A percentile compares a stretch with the other conserved stretches of the same genome.
Conservation (phyloP, 2,797 vertebrate species). For the Phrynocephalus guinanensis region DNA sequence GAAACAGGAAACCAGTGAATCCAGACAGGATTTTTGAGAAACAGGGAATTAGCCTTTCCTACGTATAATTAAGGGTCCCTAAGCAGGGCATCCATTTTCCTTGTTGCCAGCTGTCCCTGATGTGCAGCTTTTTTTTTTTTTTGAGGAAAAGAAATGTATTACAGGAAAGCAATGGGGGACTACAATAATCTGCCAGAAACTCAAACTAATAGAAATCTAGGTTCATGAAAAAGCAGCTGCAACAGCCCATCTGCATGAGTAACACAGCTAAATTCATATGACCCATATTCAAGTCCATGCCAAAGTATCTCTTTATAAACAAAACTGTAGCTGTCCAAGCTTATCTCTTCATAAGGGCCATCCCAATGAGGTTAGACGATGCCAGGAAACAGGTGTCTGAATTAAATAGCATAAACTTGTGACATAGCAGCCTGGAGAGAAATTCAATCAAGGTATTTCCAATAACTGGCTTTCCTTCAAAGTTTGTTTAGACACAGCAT, state of each 20-base stretch:
- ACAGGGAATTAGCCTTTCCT: not conserved
- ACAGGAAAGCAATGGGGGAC: conserved; percentile 78
- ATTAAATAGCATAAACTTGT: conserved; percentile 74
- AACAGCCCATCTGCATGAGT: conserved; percentile 61
- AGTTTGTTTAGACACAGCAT: conserved; percentile 66
- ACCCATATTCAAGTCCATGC: conserved; percentile 70
- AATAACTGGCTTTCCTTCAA: conserved; percentile 79
- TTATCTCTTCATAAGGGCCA: conserved; percentile 67
- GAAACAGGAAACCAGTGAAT: not conserved
- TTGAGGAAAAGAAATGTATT: conserved; percentile 81
- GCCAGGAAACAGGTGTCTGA: conserved; percentile 78
- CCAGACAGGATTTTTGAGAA: not conserved
- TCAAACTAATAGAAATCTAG: conserved; percentile 74
- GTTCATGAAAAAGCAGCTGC: conserved; percentile 77
- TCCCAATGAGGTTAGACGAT: conserved; percentile 71
- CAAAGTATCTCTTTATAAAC: conserved; percentile 62
- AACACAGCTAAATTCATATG: conserved; percentile 71
- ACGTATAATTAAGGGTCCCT: conserved; percentile 45
- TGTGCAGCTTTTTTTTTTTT: conserved; percentile 76
- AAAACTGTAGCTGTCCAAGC: conserved; percentile 70
- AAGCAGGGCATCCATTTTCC: conserved; percentile 72
- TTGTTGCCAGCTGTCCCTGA: conserved; percentile 56
- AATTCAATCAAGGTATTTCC: conserved; percentile 85
- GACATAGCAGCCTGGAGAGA: conserved; percentile 84
- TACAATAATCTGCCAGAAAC: conserved; percentile 77